Conservation (phyloP, 2,113 vertebrate genomes). For the Cottus gobio region DNA sequence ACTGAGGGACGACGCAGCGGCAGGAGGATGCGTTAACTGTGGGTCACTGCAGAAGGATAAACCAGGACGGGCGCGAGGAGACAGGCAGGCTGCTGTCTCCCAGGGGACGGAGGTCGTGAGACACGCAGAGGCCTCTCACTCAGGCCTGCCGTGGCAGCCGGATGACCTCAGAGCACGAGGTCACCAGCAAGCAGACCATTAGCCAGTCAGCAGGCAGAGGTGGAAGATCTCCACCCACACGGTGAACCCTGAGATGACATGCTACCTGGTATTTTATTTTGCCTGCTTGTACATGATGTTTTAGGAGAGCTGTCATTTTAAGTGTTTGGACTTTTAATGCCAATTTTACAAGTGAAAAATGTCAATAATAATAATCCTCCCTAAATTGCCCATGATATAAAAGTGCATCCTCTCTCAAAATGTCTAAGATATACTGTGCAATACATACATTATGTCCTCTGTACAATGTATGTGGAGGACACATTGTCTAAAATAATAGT, state of each 20-base stretch:
- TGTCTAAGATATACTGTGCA: neutral
- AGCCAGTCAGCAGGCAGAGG: slow-evolving; percentile 64
- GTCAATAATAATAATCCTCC: slow-evolving; percentile 5
- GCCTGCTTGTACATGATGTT: slow-evolving; percentile 23
- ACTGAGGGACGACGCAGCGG: slow-evolving; percentile 34
- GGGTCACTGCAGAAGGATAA: slow-evolving; percentile 63
- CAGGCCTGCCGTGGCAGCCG: slow-evolving; percentile 52
- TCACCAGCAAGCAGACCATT: slow-evolving; percentile 70
- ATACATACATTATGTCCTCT: neutral
- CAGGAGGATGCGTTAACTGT: slow-evolving; percentile 41
- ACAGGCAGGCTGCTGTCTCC: slow-evolving; percentile 56
- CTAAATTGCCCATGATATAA: neutral
- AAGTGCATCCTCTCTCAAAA: slow-evolving; percentile 8
- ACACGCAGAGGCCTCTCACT: slow-evolving; percentile 60
- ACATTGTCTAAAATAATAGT: neutral
- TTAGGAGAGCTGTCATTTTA: slow-evolving; percentile 21
- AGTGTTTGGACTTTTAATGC: slow-evolving; percentile 10
- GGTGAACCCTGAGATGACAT: slow-evolving; percentile 45
- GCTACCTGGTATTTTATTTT: slow-evolving; percentile 43
- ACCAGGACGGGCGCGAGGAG: slow-evolving; percentile 59
- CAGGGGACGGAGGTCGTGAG: slow-evolving; percentile 53
- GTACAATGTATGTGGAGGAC: neutral
- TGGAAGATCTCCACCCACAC: slow-evolving; percentile 64
- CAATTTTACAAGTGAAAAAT: slow-evolving; percentile 28
- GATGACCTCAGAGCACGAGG: slow-evolving; percentile 61